Evolutionary conservation across 2,113 vertebrate genomes (phyloP).

Genomic region (Actenoides lindsayi): DNA sequence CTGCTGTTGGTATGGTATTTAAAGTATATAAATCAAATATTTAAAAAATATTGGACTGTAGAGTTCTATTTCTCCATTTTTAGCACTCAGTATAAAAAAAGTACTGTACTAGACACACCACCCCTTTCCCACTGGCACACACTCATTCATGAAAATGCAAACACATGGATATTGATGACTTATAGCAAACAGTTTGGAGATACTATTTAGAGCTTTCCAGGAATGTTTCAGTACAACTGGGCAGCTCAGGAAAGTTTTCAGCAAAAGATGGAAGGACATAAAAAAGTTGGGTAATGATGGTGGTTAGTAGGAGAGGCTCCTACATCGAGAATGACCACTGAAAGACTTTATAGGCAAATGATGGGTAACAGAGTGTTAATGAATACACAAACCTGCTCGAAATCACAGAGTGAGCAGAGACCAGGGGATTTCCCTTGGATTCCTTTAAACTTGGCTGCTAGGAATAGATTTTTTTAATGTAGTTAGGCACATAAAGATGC

Average conservation of each 20-base stretch:
- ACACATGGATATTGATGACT: background rate
- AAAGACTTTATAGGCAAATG: rapidly evolving
- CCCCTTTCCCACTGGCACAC: rapidly evolving
- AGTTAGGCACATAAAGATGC: background rate
- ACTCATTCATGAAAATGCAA: background rate
- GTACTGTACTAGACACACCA: background rate
- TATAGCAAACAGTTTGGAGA: background rate
- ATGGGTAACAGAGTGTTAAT: background rate
- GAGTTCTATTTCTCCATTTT: background rate
- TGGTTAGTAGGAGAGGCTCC: background rate
- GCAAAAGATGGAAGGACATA: background rate
- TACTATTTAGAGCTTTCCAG: background rate
- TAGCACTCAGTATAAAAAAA: background rate
- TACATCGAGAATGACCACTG: background rate
- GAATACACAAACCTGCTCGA: background rate
- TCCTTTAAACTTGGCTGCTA: background rate
- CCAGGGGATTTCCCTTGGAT: background rate
- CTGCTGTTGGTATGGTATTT: background rate
- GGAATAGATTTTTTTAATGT: background rate
- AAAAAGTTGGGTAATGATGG: background rate
- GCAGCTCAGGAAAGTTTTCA: background rate
- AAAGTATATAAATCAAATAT: background rate
- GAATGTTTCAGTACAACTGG: background rate
- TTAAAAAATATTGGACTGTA: background rate
- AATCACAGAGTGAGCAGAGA: rapidly evolving